Conservation (phyloP, 2,797 vertebrate species). For the Karalla daura region DNA sequence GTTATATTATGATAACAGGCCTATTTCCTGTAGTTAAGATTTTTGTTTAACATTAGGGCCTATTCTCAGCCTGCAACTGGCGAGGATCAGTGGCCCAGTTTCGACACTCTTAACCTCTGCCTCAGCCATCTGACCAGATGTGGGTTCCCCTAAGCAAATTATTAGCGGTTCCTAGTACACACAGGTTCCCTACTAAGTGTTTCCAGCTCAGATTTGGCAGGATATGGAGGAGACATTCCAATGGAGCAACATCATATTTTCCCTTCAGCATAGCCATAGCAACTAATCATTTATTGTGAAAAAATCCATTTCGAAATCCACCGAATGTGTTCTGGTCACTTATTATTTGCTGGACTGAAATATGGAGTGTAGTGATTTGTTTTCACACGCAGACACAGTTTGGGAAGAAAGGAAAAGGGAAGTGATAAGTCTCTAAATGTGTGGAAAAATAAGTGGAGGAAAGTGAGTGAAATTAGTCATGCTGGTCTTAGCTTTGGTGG, state of each 20-base stretch:
- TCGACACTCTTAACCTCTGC: constrained; percentile 90
- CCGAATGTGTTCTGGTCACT: constrained; percentile 57
- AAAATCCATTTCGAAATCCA: constrained; percentile 52
- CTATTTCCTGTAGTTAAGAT: constrained; percentile 93
- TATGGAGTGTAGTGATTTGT: not conserved
- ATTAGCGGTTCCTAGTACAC: constrained; percentile 91
- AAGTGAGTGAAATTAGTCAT: constrained; percentile 20
- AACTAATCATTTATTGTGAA: constrained; percentile 88
- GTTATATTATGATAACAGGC: constrained; percentile 90
- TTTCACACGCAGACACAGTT: constrained; percentile 9
- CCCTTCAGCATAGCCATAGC: constrained; percentile 86
- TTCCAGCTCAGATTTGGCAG: constrained; percentile 91
- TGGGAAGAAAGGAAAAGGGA: constrained; percentile 25
- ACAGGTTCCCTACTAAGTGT: constrained; percentile 91
- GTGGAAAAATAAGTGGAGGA: constrained; percentile 19
- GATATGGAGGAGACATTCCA: constrained; percentile 87
- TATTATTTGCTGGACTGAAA: constrained; percentile 34
- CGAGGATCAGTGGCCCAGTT: constrained; percentile 74
- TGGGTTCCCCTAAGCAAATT: constrained; percentile 94
- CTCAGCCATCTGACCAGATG: constrained; percentile 91
- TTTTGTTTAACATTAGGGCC: constrained; percentile 91
- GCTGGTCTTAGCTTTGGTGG: constrained; percentile 37
- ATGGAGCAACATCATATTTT: constrained; percentile 90
- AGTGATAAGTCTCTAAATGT: constrained; percentile 23
- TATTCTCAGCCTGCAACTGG: constrained; percentile 87